These are phyloP conservation scores for Volucella zonaria DNA, from an alignment of 2,888 invertebrate species.

Conservation along the genomic window DNA sequence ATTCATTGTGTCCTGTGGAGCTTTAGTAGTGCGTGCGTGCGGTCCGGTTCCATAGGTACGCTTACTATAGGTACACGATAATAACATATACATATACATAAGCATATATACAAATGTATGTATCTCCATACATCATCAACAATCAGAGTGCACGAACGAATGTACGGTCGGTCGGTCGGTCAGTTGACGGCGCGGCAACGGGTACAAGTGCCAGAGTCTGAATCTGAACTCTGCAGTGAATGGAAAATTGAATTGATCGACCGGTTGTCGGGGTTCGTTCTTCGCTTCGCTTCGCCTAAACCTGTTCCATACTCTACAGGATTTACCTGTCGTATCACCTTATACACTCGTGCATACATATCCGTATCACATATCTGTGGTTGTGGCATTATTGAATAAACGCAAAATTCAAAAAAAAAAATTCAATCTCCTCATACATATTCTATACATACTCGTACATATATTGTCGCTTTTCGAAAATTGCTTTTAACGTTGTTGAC, in stretches of 20 bases:
- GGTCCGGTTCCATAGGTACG: slow-evolving; percentile 56
- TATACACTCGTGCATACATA: slow-evolving; percentile 41
- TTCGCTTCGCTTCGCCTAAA: slow-evolving; percentile 47
- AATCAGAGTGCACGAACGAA: slow-evolving; percentile 14
- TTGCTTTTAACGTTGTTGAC: slow-evolving; percentile 40
- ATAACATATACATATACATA: too few species aligned
- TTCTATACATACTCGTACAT: neutral
- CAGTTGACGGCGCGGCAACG: slow-evolving; percentile 5
- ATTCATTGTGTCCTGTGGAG: slow-evolving; percentile 73
- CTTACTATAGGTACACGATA: slow-evolving; percentile 15
- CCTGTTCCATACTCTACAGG: slow-evolving; percentile 71
- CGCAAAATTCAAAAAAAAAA: slow-evolving; percentile 20
- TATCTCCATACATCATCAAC: slow-evolving; percentile 31
- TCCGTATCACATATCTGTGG: slow-evolving; percentile 55
- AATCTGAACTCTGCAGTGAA: slow-evolving; percentile 56
- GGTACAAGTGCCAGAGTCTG: slow-evolving; percentile 27
- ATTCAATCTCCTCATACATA: slow-evolving; percentile 16
- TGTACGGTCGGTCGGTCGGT: slow-evolving; percentile 11
- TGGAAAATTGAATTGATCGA: slow-evolving; percentile 71
- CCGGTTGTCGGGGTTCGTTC: slow-evolving; percentile 55
- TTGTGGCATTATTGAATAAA: slow-evolving; percentile 52
- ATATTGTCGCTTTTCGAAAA: slow-evolving; percentile 30
- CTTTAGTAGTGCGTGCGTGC: slow-evolving; percentile 73
- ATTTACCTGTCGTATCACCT: slow-evolving; percentile 69
- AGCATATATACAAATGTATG: too few species aligned